These are phyloP conservation scores for Eueides isabella DNA, from an alignment of 1,140 invertebrate genomes.

Conservation along the genomic window DNA sequence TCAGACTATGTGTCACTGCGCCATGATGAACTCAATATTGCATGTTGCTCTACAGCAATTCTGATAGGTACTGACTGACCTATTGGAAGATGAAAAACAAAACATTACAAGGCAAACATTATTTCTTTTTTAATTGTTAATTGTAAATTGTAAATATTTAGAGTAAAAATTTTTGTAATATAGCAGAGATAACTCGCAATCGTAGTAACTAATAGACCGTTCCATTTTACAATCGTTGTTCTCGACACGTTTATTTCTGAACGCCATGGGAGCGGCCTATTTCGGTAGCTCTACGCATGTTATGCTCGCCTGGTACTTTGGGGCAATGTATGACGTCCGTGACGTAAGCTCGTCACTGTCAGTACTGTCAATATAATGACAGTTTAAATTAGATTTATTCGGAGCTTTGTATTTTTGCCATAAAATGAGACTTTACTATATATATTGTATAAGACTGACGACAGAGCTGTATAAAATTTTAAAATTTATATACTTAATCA, in stretches of 20 bases:
- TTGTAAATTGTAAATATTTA: too few species aligned
- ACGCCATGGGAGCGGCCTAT: slow-evolving; percentile 60
- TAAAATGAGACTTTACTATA: too few species aligned
- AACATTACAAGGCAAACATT: too few species aligned
- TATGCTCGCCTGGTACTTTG: slow-evolving; percentile 69
- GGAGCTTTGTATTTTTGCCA: background rate
- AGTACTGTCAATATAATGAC: slow-evolving; percentile 30
- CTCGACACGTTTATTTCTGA: slow-evolving; percentile 59
- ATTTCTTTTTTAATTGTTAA: too few species aligned
- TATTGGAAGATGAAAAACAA: too few species aligned
- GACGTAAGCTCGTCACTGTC: slow-evolving; percentile 72
- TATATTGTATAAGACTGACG: too few species aligned
- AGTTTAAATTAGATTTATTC: background rate
- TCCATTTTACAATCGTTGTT: slow-evolving; percentile 46
- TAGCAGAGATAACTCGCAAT: background rate
- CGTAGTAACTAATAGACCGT: slow-evolving; percentile 18
- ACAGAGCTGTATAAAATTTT: too few species aligned
- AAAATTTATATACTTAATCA: too few species aligned
- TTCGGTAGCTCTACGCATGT: slow-evolving; percentile 47
- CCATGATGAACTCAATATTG: too few species aligned
- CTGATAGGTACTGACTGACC: too few species aligned
- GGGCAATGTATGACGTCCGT: slow-evolving; percentile 65
- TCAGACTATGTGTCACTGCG: too few species aligned
- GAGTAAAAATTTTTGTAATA: background rate
- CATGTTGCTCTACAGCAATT: too few species aligned